Percentiles rank a stretch among this genome's conserved stretches.
These are phyloP conservation scores for Holothuria glaberrima DNA, from an alignment of 35 echinoderm and acorn worm species.

Conservation along the genomic window DNA sequence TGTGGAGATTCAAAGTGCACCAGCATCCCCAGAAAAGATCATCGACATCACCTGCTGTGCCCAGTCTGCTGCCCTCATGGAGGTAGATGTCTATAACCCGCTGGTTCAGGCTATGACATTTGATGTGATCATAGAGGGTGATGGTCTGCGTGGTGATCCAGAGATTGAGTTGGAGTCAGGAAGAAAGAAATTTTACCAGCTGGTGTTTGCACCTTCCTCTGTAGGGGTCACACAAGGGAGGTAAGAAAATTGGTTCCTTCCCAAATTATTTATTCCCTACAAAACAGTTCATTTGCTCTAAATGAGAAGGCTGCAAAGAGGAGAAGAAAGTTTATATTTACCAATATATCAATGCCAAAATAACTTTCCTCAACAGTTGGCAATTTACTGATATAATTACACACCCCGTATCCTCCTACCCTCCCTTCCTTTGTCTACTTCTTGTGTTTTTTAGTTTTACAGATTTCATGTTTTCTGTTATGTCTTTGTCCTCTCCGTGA, in stretches of 20 bases:
- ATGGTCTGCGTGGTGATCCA: conserved; percentile 71
- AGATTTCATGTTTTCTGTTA: neutral
- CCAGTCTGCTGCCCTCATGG: conserved; percentile 93
- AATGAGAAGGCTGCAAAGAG: no score
- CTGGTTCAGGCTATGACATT: conserved; percentile 73
- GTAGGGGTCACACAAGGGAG: conserved; percentile 83
- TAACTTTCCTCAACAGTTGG: neutral
- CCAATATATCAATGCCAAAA: neutral
- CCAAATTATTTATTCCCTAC: no score
- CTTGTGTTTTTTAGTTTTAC: neutral
- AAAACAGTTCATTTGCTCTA: no score
- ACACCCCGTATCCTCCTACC: neutral
- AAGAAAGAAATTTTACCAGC: conserved; percentile 86
- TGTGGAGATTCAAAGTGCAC: conserved; percentile 72
- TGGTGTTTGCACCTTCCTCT: conserved; percentile 84
- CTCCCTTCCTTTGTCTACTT: neutral
- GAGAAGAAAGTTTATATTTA: no score
- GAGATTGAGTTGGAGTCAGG: conserved; percentile 72
- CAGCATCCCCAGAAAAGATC: conserved; percentile 67
- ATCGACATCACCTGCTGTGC: conserved; percentile 80
- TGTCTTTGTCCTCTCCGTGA: neutral
- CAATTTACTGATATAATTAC: neutral
- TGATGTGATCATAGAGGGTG: conserved; percentile 80
- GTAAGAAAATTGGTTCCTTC: conserved; percentile 30
- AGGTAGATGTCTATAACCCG: conserved; percentile 91